Evolutionary conservation across 2,113 vertebrate species (phyloP).

Genomic region (Cygnus atratus): DNA sequence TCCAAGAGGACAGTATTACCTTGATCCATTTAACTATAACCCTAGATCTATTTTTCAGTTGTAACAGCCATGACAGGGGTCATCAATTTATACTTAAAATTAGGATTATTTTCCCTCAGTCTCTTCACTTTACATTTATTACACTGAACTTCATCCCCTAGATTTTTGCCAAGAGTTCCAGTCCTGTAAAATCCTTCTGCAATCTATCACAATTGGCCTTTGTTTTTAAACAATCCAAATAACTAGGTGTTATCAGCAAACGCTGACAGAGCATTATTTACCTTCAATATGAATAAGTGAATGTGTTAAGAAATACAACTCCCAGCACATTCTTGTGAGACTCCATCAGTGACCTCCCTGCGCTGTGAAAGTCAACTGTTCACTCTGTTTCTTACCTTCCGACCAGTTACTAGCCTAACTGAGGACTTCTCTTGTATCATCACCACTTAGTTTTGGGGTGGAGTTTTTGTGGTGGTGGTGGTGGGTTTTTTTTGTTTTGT

Average conservation of each 20-base stretch:
- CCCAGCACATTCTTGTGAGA: neutral
- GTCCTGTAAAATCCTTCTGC: constrained; percentile 24
- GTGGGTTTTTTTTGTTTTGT: no score
- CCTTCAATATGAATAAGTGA: neutral
- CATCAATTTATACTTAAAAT: neutral
- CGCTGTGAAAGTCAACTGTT: neutral
- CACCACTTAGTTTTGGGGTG: neutral
- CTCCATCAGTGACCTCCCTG: neutral
- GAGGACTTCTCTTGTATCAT: neutral
- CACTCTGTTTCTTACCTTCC: neutral
- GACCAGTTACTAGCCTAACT: neutral
- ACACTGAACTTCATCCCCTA: neutral
- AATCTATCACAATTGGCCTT: constrained; percentile 11
- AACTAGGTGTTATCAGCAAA: neutral
- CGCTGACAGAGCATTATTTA: neutral
- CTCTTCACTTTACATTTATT: neutral
- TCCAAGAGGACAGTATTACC: neutral
- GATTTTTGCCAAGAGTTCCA: neutral
- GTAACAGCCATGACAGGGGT: neutral
- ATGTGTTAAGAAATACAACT: neutral
- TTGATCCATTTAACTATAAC: neutral
- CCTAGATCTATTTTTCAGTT: neutral
- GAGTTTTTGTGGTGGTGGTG: no score
- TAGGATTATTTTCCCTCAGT: neutral
- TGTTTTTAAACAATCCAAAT: constrained; percentile 2